Conservation (phyloP, 2,113 vertebrate genomes). For the Triplophysa dalaica region DNA sequence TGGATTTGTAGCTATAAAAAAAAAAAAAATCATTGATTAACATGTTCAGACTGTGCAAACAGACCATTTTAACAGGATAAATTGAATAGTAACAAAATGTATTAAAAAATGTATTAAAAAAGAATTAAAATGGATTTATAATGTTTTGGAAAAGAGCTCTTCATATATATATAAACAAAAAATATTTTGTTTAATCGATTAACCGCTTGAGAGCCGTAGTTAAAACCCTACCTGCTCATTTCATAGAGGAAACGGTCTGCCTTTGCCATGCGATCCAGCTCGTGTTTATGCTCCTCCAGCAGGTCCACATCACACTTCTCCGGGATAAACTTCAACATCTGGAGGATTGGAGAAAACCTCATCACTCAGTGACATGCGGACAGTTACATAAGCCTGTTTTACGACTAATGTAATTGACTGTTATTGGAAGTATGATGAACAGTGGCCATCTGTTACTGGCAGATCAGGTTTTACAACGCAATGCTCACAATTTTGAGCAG, state of each 20-base stretch:
- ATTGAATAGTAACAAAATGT: too few species aligned
- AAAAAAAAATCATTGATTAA: too few species aligned
- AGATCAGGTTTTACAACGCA: neutral
- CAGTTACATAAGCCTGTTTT: neutral
- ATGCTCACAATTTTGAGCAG: neutral
- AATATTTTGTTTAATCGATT: too few species aligned
- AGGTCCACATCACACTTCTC: constrained; percentile 95
- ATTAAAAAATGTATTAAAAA: too few species aligned
- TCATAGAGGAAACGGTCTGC: constrained; percentile 97
- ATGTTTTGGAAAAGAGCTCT: too few species aligned
- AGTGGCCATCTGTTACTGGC: neutral
- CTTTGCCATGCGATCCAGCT: constrained; percentile 96
- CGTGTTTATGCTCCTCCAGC: constrained; percentile 94
- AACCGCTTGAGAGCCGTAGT: too few species aligned
- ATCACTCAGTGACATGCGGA: neutral
- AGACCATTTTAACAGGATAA: too few species aligned
- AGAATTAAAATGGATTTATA: too few species aligned
- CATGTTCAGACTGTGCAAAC: too few species aligned
- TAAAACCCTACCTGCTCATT: constrained; percentile 89
- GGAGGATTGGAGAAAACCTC: constrained; percentile 31
- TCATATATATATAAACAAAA: too few species aligned
- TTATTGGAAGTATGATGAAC: neutral
- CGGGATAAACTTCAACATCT: constrained; percentile 97
- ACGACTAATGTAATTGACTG: neutral
- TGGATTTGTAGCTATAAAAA: too few species aligned